Evolutionary conservation across 2,888 invertebrate species (phyloP), one percentile per base, ranked within the genome.

Genomic region (Chloromyia formosa): DNA sequence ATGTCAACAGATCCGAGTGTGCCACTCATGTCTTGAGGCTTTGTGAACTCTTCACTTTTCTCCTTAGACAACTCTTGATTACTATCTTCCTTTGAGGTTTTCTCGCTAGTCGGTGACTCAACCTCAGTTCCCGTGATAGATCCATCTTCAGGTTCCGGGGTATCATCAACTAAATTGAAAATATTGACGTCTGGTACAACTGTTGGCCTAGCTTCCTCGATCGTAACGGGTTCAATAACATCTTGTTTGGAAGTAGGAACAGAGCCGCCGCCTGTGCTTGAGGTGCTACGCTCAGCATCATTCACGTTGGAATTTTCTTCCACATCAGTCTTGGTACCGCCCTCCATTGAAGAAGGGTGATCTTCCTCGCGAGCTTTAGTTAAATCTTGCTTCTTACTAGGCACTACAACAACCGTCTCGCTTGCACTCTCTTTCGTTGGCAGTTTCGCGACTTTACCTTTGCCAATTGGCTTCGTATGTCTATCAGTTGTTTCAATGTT

Each of bases 151-250:
- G 27, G 2, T 4, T 75, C 14, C 10, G 76, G 60, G 7, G 62
- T 64, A 9, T 73, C 61, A 58, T 80, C 79, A 42, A 73, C 77
- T n/a, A 82, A 71, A 79, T 82, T 82, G 76, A 80, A 82, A 76
- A 82, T 82, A 77, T 82, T 82, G 18, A 81, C 80, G 77, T 82
- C 81, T 22, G 62, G 20, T 16, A 23, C 68, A 53, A 16, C 49
- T 22, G 75, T 45, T 60, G 77, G 66, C 62, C 76, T 49, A 16
- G 75, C 54, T 27, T 68, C 10, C 7, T 73, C 54, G 12, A n/a
- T 18, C 10, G 45, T 16, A 49, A 20, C 20, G 45, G n/a, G 20
- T 14, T 66, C 49, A 1, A 22, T n/a, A 22, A 14, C 4, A 20
- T 18, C 20, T 66, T 66, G 45, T 9, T 49, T 10, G 14, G 4